phyloP scores from a whole-genome alignment of 2,113 vertebrate species.

The Cyprinodon variegatus region DNA sequence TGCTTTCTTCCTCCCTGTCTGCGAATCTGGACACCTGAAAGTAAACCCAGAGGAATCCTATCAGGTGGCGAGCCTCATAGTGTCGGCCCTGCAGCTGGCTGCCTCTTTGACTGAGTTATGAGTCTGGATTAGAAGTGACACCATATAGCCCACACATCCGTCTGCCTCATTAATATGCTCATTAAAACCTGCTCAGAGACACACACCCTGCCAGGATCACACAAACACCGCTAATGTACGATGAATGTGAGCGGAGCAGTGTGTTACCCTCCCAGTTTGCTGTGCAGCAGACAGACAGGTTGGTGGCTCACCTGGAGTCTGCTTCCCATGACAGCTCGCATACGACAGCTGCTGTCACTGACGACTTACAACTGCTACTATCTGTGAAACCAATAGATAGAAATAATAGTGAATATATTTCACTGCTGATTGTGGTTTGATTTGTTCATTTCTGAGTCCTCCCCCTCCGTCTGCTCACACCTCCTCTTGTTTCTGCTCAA shows the following conservation, averaged over 20 bases:
- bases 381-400: conserved; percentile 34
- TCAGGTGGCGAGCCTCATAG: conserved; percentile 9
- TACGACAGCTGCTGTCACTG: conserved; percentile 58
- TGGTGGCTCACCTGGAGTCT: conserved; percentile 40
- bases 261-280: conserved; percentile 4
- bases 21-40: neutral
- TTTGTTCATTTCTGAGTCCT: conserved; percentile 12
- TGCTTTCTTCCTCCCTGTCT: neutral
- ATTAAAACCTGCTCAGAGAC: conserved; percentile 2
- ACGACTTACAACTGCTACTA: conserved; percentile 27
- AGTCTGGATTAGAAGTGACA: conserved; percentile 49
- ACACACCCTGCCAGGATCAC: neutral
- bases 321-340: conserved; percentile 41
- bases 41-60: neutral
- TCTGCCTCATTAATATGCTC: conserved; percentile 17
- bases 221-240: conserved; percentile 11
- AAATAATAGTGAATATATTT: conserved; percentile 15
- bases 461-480: neutral
- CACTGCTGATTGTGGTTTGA: conserved; percentile 10
- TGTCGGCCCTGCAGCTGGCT: conserved; percentile 29
- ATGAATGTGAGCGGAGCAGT: neutral
- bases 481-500: conserved; percentile 39
- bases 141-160: conserved; percentile 53
- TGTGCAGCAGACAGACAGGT: conserved; percentile 26
- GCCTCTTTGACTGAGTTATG: conserved; percentile 44